These are phyloP conservation scores for Myiagra hebetior DNA, from an alignment of 2,113 vertebrate genomes.

Conservation along the genomic window DNA sequence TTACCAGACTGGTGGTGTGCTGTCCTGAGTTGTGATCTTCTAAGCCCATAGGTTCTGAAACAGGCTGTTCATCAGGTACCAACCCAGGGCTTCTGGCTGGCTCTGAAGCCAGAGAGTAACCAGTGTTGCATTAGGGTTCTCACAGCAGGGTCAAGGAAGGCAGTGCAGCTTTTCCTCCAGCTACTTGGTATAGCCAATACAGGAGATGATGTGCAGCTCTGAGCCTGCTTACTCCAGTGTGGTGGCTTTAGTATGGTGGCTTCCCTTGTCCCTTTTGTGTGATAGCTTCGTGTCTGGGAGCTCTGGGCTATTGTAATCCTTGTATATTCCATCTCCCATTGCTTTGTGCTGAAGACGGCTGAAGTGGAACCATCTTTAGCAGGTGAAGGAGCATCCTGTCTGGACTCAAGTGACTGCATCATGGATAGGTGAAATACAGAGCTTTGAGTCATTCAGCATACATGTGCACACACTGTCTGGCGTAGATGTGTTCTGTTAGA, in stretches of 20 bases:
- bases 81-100: neutral
- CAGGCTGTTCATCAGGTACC: neutral
- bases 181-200: rapidly evolving
- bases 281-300: neutral
- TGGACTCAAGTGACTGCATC: neutral
- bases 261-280: neutral
- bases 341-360: neutral
- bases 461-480: neutral
- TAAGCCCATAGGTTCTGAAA: neutral
- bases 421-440: neutral
- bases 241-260: neutral
- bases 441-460: neutral
- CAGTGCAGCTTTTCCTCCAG: neutral
- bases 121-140: neutral
- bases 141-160: neutral
- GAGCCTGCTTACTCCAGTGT: neutral
- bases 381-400: neutral
- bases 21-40: neutral
- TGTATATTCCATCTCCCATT: neutral
- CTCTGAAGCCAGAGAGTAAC: neutral
- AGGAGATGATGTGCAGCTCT: neutral
- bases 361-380: neutral
- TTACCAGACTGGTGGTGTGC: neutral
- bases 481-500: neutral
- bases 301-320: neutral